Percentiles rank a stretch among this genome's conserved stretches.
These are phyloP conservation scores for Camelus dromedarius DNA, from an alignment of 2,113 vertebrate genomes.

Conservation along the genomic window DNA sequence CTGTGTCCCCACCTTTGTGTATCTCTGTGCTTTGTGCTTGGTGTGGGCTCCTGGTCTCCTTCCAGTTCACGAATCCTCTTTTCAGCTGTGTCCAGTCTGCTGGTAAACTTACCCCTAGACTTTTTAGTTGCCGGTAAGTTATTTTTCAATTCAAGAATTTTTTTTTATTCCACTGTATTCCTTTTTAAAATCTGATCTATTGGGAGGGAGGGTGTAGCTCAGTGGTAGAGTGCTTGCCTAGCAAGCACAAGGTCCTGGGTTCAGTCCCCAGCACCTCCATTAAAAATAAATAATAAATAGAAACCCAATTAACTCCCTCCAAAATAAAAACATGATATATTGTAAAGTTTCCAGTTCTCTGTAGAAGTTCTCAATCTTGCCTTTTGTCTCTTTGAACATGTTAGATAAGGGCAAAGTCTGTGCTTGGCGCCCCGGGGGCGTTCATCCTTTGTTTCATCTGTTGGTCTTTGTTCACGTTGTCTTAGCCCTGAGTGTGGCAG, in stretches of 20 bases:
- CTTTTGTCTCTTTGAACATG: not conserved
- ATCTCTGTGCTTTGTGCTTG: not conserved
- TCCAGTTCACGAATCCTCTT: not conserved
- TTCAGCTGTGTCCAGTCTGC: not conserved
- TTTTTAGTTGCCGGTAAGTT: not conserved
- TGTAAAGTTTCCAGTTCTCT: not conserved
- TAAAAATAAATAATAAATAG: too few relatives aligned
- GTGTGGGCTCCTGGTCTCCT: not conserved
- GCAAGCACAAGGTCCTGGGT: too few relatives aligned
- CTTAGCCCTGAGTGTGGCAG: not conserved
- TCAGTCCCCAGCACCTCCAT: too few relatives aligned
- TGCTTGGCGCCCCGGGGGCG: not conserved
- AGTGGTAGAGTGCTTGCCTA: too few relatives aligned
- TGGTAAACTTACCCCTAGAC: not conserved
- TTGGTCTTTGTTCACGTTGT: not conserved
- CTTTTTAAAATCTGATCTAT: not conserved
- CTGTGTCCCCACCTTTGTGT: not conserved
- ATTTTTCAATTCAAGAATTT: not conserved
- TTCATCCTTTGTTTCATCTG: not conserved
- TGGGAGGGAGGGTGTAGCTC: not conserved
- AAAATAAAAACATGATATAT: not conserved
- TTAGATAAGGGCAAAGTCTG: not conserved
- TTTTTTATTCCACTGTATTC: not conserved
- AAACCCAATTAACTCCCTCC: too few relatives aligned
- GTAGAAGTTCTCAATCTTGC: not conserved